A percentile compares a stretch with the other conserved stretches of the same genome.
These are phyloP conservation scores for Phasia obesa DNA, from an alignment of 2,888 invertebrate species.

Conservation along the genomic window DNA sequence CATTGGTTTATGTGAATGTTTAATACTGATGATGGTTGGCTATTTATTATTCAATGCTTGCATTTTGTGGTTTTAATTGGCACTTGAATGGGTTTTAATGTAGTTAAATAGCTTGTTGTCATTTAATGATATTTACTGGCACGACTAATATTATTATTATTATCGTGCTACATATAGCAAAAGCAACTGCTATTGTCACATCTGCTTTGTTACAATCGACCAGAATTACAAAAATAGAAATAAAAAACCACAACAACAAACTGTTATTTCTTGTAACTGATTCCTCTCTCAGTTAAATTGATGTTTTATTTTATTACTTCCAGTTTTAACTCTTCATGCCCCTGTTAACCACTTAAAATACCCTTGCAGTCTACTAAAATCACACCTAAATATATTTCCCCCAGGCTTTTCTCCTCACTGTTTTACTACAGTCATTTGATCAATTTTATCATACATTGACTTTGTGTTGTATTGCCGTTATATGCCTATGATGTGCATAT, in stretches of 20 bases:
- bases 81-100: conserved; percentile 70
- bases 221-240: conserved; percentile 1
- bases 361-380: background rate
- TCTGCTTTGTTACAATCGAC: conserved; percentile 33
- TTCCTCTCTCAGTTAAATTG: conserved; percentile 45
- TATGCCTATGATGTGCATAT: background rate
- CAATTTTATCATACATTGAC: conserved; percentile 46
- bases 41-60: conserved; percentile 68
- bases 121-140: conserved; percentile 68
- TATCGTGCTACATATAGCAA: conserved; percentile 17
- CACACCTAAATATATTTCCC: background rate
- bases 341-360: background rate
- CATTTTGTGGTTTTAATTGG: conserved; percentile 71
- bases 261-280: conserved; percentile 53
- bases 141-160: conserved; percentile 41
- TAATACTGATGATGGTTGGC: conserved; percentile 53
- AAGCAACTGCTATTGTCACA: conserved; percentile 40
- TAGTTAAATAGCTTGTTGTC: conserved; percentile 70
- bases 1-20: background rate
- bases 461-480: conserved; percentile 45
- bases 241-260: conserved; percentile 18
- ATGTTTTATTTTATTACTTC: conserved; percentile 62
- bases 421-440: conserved; percentile 16
- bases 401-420: background rate
- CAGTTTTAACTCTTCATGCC: conserved; percentile 19